phyloP scores from a whole-genome alignment of 2,797 vertebrate species.

The Schizothorax lantsangensis region DNA sequence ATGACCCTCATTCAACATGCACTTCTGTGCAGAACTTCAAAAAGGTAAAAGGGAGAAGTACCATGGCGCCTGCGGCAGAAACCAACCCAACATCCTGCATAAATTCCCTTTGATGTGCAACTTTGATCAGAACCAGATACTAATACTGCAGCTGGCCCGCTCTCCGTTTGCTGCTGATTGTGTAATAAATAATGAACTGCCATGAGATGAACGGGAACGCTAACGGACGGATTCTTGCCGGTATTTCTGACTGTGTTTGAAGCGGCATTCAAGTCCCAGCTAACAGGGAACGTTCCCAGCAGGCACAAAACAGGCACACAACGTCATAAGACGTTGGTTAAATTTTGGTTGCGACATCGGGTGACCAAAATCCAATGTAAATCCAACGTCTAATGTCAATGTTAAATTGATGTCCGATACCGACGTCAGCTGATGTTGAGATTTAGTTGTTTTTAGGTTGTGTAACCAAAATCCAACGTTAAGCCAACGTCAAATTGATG shows the following conservation, averaged over 20 bases:
- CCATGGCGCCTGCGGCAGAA: conserved; percentile 56
- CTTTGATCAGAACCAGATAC: conserved; percentile 47
- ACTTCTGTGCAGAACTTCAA: conserved; percentile 57
- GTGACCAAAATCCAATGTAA: too few relatives aligned
- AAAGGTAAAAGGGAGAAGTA: conserved; percentile 41
- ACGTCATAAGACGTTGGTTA: too few relatives aligned
- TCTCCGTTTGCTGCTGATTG: not conserved
- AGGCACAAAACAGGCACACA: too few relatives aligned
- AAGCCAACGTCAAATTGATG: too few relatives aligned
- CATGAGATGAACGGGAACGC: not conserved
- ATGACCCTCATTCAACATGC: conserved; percentile 63
- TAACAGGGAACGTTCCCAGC: not conserved
- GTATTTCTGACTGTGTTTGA: not conserved
- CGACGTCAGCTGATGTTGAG: too few relatives aligned
- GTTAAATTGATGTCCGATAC: too few relatives aligned
- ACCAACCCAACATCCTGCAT: conserved; percentile 51
- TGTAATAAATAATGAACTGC: not conserved
- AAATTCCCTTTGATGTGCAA: conserved; percentile 53
- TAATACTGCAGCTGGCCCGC: not conserved
- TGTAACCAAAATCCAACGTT: too few relatives aligned
- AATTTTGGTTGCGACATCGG: too few relatives aligned
- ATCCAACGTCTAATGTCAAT: too few relatives aligned
- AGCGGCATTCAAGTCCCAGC: not conserved
- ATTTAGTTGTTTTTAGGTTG: too few relatives aligned
- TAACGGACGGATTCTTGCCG: not conserved